Percentiles rank a stretch among this genome's conserved stretches.
These are phyloP conservation scores for Volucella inflata DNA, from an alignment of 2,888 invertebrate genomes.

Conservation along the genomic window DNA sequence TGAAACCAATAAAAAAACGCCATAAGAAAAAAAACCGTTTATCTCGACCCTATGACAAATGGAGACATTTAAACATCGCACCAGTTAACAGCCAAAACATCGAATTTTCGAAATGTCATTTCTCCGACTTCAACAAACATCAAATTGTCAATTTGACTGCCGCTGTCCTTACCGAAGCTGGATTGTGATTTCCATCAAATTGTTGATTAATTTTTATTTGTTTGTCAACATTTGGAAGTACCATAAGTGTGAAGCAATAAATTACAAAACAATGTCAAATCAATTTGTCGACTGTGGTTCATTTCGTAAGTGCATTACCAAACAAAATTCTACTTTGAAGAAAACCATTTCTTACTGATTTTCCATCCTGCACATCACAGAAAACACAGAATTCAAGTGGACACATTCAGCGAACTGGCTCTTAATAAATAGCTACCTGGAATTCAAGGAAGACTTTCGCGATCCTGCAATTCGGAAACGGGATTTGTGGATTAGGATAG, in stretches of 20 bases:
- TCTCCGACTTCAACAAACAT: too few relatives aligned
- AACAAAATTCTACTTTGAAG: not conserved
- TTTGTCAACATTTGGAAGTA: slow-evolving; percentile 35
- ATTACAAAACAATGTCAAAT: slow-evolving; percentile 40
- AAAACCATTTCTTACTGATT: not conserved
- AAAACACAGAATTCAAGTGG: slow-evolving; percentile 63
- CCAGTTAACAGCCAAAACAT: not conserved
- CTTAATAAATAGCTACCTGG: slow-evolving; percentile 58
- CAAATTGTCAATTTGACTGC: not conserved
- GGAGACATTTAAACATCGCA: not conserved
- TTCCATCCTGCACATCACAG: not conserved
- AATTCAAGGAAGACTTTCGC: slow-evolving; percentile 52
- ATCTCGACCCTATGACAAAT: not conserved
- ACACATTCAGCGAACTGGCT: slow-evolving; percentile 69
- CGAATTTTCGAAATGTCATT: slow-evolving; percentile 25
- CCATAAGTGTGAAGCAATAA: not conserved
- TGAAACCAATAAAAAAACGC: not conserved
- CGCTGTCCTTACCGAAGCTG: slow-evolving; percentile 1
- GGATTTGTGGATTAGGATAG: slow-evolving; percentile 55
- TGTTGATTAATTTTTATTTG: slow-evolving; percentile 24
- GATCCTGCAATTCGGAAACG: slow-evolving; percentile 38
- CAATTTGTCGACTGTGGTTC: slow-evolving; percentile 57
- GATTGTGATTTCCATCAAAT: not conserved
- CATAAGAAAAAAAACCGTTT: not conserved
- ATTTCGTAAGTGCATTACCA: slow-evolving; percentile 32